These are phyloP conservation scores for Dysmachus trigonus DNA, from an alignment of 2,888 invertebrate species.

Conservation along the genomic window DNA sequence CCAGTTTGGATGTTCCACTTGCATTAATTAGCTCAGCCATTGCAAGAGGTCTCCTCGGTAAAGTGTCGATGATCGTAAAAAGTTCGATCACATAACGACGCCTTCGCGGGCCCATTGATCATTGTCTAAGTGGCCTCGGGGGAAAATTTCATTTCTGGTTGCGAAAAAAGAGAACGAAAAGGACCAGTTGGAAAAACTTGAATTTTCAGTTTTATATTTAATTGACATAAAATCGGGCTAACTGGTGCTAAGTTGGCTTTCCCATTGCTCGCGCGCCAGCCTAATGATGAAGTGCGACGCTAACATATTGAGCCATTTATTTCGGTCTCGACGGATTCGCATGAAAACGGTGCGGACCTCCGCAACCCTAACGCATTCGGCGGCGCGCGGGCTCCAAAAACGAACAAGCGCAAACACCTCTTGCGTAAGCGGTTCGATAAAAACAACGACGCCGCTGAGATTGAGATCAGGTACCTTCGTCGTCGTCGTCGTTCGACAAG, in stretches of 20 bases:
- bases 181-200: constrained; percentile 20
- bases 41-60: neutral
- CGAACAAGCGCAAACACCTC: neutral
- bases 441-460: neutral
- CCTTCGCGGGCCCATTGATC: neutral
- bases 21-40: neutral
- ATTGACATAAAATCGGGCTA: constrained; percentile 11
- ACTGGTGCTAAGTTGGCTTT: neutral
- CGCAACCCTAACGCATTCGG: neutral
- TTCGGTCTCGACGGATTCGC: neutral
- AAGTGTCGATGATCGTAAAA: neutral
- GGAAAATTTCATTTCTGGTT: constrained; percentile 1
- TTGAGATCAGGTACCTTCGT: neutral
- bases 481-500: neutral
- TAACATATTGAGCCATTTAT: neutral
- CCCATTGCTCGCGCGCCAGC: neutral
- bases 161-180: neutral
- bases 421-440: neutral
- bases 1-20: neutral
- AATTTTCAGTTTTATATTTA: constrained; percentile 20
- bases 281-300: constrained; percentile 1
- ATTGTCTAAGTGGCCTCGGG: neutral
- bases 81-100: neutral
- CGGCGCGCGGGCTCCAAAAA: neutral
- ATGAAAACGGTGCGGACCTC: neutral